Conservation (phyloP, 2,797 vertebrate species). For the Hippocampus kuda region DNA sequence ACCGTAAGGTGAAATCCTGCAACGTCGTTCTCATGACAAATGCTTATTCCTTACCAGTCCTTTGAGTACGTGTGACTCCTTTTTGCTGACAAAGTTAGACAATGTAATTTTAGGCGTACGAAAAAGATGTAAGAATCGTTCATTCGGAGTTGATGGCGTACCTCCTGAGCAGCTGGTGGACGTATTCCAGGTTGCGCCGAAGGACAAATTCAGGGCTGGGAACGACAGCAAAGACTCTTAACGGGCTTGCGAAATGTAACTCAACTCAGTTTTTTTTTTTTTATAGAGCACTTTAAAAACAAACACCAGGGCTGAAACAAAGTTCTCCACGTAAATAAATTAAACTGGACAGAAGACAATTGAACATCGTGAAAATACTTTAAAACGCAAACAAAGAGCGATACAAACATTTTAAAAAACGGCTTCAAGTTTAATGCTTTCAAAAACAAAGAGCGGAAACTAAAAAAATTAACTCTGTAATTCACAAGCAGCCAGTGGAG, state of each 20-base stretch:
- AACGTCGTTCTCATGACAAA: background rate
- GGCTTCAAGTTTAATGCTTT: too few relatives aligned
- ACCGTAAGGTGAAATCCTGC: background rate
- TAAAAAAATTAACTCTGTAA: too few relatives aligned
- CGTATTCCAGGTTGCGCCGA: conserved; percentile 79
- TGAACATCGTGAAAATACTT: too few relatives aligned
- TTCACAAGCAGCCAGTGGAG: background rate
- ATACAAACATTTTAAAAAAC: too few relatives aligned
- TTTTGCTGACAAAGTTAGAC: conserved; percentile 66
- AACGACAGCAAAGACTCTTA: conserved; percentile 6
- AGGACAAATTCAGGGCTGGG: conserved; percentile 84
- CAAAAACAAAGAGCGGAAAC: too few relatives aligned
- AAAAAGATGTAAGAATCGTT: background rate
- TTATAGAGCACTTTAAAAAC: background rate
- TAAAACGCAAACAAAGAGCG: too few relatives aligned
- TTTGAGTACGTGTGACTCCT: conserved; percentile 84
- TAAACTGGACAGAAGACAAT: too few relatives aligned
- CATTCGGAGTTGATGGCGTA: conserved; percentile 41
- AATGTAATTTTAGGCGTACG: conserved; percentile 1
- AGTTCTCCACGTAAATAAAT: too few relatives aligned
- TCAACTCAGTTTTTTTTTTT: too few relatives aligned
- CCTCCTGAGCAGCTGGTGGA: conserved; percentile 79
- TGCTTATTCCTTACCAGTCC: conserved; percentile 75
- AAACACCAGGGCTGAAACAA: background rate
- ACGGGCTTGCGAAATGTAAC: too few relatives aligned